phyloP scores from a whole-genome alignment of 1,140 invertebrate genomes.

The Grapholita molesta region DNA sequence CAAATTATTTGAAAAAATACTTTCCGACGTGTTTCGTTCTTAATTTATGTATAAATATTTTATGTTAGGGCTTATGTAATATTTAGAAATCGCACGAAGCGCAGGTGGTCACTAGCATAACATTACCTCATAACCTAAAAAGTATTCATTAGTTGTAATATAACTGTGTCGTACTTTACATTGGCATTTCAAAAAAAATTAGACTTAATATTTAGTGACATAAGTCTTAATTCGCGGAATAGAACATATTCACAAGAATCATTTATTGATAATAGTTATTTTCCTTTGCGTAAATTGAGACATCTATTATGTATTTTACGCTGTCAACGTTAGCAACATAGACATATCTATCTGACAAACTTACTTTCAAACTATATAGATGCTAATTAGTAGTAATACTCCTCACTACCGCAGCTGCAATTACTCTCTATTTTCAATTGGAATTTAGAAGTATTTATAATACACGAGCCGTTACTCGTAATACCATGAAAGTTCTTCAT shows the following conservation, averaged over 20 bases:
- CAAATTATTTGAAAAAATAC: background rate
- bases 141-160: slow-evolving; percentile 5
- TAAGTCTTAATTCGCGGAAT: background rate
- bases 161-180: slow-evolving; percentile 58
- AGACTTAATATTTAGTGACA: background rate
- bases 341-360: background rate
- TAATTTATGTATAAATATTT: background rate
- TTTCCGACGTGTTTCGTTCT: background rate
- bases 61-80: background rate
- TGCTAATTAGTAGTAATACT: background rate
- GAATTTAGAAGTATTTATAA: too few relatives aligned
- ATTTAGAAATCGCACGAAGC: too few relatives aligned
- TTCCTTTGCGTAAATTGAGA: background rate
- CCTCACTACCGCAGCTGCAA: too few relatives aligned
- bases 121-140: slow-evolving; percentile 5
- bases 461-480: too few relatives aligned
- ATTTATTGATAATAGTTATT: background rate
- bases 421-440: too few relatives aligned
- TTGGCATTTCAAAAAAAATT: slow-evolving; percentile 62
- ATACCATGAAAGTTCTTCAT: too few relatives aligned
- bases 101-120: background rate
- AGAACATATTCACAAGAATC: background rate
- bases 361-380: background rate
- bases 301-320: too few relatives aligned
- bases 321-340: background rate